Evolutionary conservation across 2,888 invertebrate genomes (phyloP).

Genomic region (Melieria picta): DNA sequence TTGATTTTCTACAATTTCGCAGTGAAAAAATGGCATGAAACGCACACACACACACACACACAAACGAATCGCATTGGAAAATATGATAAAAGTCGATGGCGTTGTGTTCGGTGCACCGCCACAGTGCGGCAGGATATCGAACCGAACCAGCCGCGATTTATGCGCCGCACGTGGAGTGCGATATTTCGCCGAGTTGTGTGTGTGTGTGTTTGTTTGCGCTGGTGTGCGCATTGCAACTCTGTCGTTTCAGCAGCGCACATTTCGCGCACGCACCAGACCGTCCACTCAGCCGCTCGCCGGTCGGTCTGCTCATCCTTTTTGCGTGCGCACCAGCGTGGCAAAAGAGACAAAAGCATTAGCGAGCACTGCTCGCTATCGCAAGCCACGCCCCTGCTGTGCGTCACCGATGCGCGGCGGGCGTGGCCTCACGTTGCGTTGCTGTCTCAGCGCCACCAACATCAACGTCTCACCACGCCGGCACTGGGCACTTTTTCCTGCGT

Average conservation of each 20-base stretch:
- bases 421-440: no score
- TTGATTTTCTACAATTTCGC: neutral
- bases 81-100: constrained; percentile 7
- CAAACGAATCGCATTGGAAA: neutral
- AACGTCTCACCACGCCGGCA: no score
- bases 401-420: no score
- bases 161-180: constrained; percentile 58
- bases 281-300: no score
- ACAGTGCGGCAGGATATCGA: neutral
- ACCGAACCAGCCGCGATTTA: constrained; percentile 49
- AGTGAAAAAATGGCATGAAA: neutral
- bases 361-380: no score
- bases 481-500: no score
- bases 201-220: neutral
- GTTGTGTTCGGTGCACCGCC: neutral
- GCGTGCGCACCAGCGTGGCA: no score
- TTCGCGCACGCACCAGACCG: neutral
- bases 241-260: neutral
- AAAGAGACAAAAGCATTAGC: no score
- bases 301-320: no score
- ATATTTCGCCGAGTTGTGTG: constrained; percentile 21
- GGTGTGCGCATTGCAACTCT: neutral
- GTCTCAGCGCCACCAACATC: no score
- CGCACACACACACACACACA: constrained; percentile 27
- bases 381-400: no score